Conservation (phyloP, 92 coral and sea anemone genomes). For the Anthopleura xanthogrammica region DNA sequence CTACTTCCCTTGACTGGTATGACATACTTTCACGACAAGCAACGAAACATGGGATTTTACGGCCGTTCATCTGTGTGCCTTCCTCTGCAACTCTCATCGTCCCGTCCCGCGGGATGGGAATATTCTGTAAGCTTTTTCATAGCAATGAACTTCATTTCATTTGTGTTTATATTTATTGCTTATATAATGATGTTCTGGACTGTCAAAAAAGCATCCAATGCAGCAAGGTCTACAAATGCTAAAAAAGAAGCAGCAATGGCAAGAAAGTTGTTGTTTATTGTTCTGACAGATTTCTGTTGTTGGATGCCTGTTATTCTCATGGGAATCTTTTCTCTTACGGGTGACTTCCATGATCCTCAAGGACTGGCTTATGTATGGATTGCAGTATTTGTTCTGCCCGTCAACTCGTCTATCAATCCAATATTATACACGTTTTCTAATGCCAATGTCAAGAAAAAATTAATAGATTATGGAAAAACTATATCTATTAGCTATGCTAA, state of each 20-base stretch:
- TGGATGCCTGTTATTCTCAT: slow-evolving; percentile 75
- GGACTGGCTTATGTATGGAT: slow-evolving; percentile 65
- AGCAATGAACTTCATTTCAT: slow-evolving; percentile 51
- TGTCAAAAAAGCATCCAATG: slow-evolving; percentile 35
- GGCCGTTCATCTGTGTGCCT: slow-evolving; percentile 75
- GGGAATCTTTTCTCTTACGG: slow-evolving; percentile 56
- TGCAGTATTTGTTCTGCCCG: slow-evolving; percentile 75
- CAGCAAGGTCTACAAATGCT: slow-evolving; percentile 52
- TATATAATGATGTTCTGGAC: slow-evolving; percentile 51
- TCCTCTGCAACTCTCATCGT: slow-evolving; percentile 55
- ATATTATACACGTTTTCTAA: slow-evolving; percentile 72
- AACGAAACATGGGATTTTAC: slow-evolving; percentile 47
- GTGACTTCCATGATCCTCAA: slow-evolving; percentile 56
- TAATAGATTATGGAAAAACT: slow-evolving; percentile 6
- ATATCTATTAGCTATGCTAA: not conserved
- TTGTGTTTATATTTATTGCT: slow-evolving; percentile 54
- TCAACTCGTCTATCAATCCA: slow-evolving; percentile 76
- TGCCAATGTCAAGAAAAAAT: slow-evolving; percentile 32
- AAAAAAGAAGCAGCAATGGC: slow-evolving; percentile 58
- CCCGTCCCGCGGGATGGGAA: slow-evolving; percentile 72
- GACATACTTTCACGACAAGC: slow-evolving; percentile 18
- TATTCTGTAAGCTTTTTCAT: slow-evolving; percentile 64
- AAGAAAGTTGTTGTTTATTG: slow-evolving; percentile 42
- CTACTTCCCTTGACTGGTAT: slow-evolving; percentile 21
- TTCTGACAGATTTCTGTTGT: slow-evolving; percentile 63